Percentiles rank a stretch among this genome's conserved stretches.
phyloP scores from a whole-genome alignment of 2,888 invertebrate genomes.

The Holacanthella duospinosa region DNA sequence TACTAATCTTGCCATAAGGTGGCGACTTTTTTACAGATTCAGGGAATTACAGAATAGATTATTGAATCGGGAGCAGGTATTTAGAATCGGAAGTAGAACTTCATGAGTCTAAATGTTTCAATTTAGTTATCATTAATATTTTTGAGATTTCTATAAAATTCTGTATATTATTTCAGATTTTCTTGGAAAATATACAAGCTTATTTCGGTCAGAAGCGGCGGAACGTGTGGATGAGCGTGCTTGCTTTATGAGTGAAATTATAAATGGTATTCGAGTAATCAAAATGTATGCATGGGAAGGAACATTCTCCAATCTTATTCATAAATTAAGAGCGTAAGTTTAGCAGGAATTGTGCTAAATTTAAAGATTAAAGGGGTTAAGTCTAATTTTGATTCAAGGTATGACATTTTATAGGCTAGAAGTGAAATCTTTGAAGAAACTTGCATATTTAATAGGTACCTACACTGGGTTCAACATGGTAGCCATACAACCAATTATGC shows the following conservation, averaged over 20 bases:
- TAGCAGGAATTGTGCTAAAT: neutral
- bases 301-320: constrained; percentile 46
- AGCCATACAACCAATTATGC: constrained; percentile 49
- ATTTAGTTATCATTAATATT: no score
- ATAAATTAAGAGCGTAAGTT: constrained; percentile 22
- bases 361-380: neutral
- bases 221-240: constrained; percentile 43
- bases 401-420: constrained; percentile 54
- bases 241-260: constrained; percentile 49
- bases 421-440: constrained; percentile 54
- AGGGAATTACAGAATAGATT: no score
- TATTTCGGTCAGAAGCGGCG: constrained; percentile 53
- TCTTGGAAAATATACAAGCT: constrained; percentile 44
- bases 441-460: constrained; percentile 54
- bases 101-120: no score
- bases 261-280: constrained; percentile 51
- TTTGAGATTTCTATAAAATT: no score
- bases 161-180: constrained; percentile 38
- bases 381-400: no score
- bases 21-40: no score
- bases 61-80: no score
- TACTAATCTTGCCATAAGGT: no score
- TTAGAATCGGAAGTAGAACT: no score
- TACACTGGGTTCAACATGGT: constrained; percentile 54
- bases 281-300: constrained; percentile 57